These are phyloP conservation scores for Resseliella maxima DNA, from an alignment of 2,888 invertebrate species.

Conservation along the genomic window DNA sequence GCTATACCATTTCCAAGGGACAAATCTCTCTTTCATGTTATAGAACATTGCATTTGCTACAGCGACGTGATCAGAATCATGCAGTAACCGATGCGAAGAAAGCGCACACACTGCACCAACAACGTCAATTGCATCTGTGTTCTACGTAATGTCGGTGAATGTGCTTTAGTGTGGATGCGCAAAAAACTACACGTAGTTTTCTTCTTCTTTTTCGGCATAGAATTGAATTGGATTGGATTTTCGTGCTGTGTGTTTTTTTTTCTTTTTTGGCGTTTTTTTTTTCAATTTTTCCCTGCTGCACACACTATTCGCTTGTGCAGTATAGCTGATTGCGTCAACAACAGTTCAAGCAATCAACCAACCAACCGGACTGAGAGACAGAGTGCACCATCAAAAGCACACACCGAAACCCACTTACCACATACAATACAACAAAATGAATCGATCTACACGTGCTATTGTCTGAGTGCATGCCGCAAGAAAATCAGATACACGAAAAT, in stretches of 20 bases:
- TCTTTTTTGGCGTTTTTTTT: not conserved
- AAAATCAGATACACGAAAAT: constrained; percentile 37
- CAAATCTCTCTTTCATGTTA: not conserved
- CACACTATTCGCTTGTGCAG: not conserved
- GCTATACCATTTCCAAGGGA: too few species aligned
- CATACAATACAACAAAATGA: not conserved
- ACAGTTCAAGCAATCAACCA: not conserved
- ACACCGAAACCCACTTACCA: not conserved
- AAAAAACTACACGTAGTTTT: too few species aligned
- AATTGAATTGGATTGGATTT: too few species aligned
- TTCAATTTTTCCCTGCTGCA: too few species aligned
- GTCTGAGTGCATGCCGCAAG: constrained; percentile 42
- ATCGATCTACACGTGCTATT: constrained; percentile 1
- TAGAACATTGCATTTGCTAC: not conserved
- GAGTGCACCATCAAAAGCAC: not conserved
- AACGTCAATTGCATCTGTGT: constrained; percentile 8
- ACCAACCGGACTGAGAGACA: too few species aligned
- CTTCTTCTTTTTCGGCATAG: constrained; percentile 6
- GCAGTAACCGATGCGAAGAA: not conserved
- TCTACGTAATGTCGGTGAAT: not conserved
- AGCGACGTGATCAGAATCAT: constrained; percentile 39
- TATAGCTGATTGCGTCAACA: constrained; percentile 5
- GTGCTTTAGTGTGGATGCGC: constrained; percentile 1
- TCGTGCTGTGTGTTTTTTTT: constrained; percentile 4
- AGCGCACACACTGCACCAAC: constrained; percentile 30